Base-by-base conservation (phyloP, 2,113 vertebrate species). In the Pica pica region DNA sequence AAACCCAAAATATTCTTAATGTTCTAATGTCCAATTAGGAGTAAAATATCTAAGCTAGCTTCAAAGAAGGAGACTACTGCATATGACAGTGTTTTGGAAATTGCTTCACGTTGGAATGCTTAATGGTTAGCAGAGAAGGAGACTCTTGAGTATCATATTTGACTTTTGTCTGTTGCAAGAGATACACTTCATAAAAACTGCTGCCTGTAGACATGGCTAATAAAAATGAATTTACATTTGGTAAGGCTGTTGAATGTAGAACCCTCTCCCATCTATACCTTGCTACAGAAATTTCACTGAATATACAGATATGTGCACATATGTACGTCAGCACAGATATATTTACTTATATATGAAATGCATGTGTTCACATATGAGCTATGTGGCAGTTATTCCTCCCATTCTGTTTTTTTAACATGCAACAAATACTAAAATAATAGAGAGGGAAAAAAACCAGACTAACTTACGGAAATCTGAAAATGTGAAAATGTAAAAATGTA, bases 1-100 rank as follows among this genome's bases (percentile, higher is more conserved):
- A 88, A 90, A 44, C 65, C 70, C 20, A 70, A 94, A 94, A 76
- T 53, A 94, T 76, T 67, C 31, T 47, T 86, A 71, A 63, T 52
- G 31, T 68, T 95, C 17, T 64, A 31, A 76, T 33, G 22, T 65
- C 35, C 53, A 89, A n/a, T 94, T 76, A 73, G 67, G 78, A 46
- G 16, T 81, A 67, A 95, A 90, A 94, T 16, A 71, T 47, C 46
- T 55, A 46, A 75, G 28, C 14, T 94, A 50, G 69, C 73, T 86
- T 93, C 77, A 89, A 83, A 91, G 68, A 49, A 55, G 17, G 20
- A 78, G 4, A 31, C 33, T 74, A 27, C 14, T 85, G 16, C 14
- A 44, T 33, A 27, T 47, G 37, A 33, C 26, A 14, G 31, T 87
- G 27, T 47, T 70, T 59, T 41, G 41, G 46, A 64, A 75, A 67